phyloP scores from a whole-genome alignment of 1,140 invertebrate species.

The Caerostris darwini region DNA sequence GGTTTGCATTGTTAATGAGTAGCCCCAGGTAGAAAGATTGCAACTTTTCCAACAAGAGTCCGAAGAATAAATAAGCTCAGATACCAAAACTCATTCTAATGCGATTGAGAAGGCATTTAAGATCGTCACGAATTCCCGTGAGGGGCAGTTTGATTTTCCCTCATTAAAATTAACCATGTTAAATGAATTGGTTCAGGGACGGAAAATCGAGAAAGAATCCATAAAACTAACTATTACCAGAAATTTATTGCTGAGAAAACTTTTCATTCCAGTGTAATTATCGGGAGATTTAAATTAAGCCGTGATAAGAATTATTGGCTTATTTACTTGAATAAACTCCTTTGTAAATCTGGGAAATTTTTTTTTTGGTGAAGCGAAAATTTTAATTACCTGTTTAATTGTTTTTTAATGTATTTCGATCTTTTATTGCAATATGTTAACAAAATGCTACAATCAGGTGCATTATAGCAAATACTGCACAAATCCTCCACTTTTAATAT shows the following conservation, averaged over 20 bases:
- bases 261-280: not conserved
- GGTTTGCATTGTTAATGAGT: conserved; percentile 6
- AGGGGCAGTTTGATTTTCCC: not conserved
- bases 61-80: not conserved
- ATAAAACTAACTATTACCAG: not conserved
- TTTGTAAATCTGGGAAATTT: not conserved
- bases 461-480: too few species aligned
- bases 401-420: too few species aligned
- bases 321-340: not conserved
- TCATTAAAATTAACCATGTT: not conserved
- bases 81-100: not conserved
- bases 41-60: not conserved
- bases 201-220: not conserved
- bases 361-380: not conserved
- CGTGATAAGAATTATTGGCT: not conserved
- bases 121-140: not conserved
- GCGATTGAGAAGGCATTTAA: not conserved
- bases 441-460: too few species aligned
- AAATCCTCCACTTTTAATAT: too few species aligned
- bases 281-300: not conserved
- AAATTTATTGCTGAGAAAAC: not conserved
- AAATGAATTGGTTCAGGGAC: not conserved
- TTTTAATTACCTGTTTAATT: too few species aligned
- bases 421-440: too few species aligned
- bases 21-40: not conserved